Base-by-base conservation (phyloP, 1,140 invertebrate species). In the Pseudomyrmex sp. region DNA sequence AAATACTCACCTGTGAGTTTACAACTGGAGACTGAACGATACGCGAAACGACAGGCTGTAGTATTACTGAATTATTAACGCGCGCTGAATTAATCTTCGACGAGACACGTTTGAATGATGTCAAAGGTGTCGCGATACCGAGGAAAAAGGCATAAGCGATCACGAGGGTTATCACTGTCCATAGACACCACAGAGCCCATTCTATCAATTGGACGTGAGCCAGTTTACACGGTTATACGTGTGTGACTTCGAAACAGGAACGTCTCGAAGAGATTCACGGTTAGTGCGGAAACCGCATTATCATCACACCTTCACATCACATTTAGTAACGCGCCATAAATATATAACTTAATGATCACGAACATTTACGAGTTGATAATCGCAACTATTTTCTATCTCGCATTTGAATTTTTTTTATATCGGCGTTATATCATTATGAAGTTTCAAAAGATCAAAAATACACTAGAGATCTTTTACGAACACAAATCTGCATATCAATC, bases 141-240 rank as follows among this genome's bases (percentile, higher is more conserved):
- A 93, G 85, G 44, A 93, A 90, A 85, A 94, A 94, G 61, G 92
- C 93, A 77, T 92, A 93, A 84, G 56, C 83, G 68, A 92, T 62
- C 54, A 88, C 73, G 12, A 93, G 23, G 15, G 90, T 88, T 13
- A 89, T 87, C 75, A 88, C 84, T 58, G 83, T 91, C 93, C 93
- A 93, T 46, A 90, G 72, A 79, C 89, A 93, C 92, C 91, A 93
- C 90, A 94, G 88, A 70, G 86, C 82, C 92, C 91, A 93, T 89
- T 91, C 90, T 87, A 93, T 87, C 74, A 91, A 77, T 90, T 92
- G 91, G 84, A 86, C 66, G 46, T 85, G 85, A 91, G 92, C 93
- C 93, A 94, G 93, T 89, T 93, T 93, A 91, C 73, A 85, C 85
- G 69, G 48, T 62, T 72, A 10, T 13, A 10, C 13, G 1, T 20